Percentiles rank a stretch among this genome's conserved stretches.
Conservation (phyloP, 2,113 vertebrate genomes). For the Paratilapia polleni region DNA sequence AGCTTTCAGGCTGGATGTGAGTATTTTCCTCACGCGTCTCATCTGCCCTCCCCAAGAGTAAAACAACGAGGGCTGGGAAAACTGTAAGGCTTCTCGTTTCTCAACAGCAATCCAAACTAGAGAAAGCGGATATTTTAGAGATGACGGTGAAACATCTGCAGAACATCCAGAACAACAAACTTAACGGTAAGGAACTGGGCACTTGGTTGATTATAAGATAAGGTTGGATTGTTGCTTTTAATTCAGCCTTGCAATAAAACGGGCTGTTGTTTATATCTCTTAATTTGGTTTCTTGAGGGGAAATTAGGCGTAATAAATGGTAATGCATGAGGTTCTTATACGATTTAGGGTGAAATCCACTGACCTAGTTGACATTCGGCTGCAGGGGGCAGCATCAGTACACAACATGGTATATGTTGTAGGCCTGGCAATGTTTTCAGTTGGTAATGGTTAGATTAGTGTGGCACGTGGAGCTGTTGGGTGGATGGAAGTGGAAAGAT, state of each 20-base stretch:
- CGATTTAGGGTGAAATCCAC: background rate
- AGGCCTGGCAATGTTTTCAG: background rate
- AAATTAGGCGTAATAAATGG: background rate
- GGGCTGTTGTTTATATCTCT: background rate
- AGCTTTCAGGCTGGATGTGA: slow-evolving; percentile 90
- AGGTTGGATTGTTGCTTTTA: background rate
- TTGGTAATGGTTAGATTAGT: background rate
- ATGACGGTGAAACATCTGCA: slow-evolving; percentile 94
- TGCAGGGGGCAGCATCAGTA: slow-evolving; percentile 36
- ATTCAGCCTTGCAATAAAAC: fast-evolving
- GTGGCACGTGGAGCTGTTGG: background rate
- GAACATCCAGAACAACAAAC: slow-evolving; percentile 86
- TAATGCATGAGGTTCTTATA: background rate
- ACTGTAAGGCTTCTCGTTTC: slow-evolving; percentile 7
- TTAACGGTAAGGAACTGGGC: slow-evolving; percentile 78
- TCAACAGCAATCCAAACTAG: slow-evolving; percentile 89
- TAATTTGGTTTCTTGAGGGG: no score
- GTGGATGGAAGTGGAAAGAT: background rate
- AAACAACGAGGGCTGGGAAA: background rate
- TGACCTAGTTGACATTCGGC: background rate
- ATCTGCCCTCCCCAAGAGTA: background rate
- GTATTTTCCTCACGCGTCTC: slow-evolving; percentile 46
- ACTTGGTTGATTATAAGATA: background rate
- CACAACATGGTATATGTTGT: background rate
- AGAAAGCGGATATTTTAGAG: slow-evolving; percentile 92